A percentile compares a stretch with the other conserved stretches of the same genome.
phyloP scores from a whole-genome alignment of 2,113 vertebrate species.

The Rhinolophus ferrumequinum region DNA sequence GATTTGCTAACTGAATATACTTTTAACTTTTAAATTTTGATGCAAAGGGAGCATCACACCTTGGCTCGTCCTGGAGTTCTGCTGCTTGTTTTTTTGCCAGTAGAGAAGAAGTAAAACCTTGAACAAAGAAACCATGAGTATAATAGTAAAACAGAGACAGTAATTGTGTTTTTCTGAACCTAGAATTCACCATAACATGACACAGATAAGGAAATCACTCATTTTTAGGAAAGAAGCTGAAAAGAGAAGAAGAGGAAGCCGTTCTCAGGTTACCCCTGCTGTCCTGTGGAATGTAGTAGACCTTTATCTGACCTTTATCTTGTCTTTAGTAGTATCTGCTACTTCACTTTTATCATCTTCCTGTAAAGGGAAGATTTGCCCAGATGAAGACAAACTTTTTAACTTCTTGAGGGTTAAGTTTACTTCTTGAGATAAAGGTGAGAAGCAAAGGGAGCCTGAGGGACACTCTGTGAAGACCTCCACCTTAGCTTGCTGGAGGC shows the following conservation, averaged over 20 bases:
- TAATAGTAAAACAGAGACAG: neutral
- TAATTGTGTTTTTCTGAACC: neutral
- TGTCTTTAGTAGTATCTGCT: neutral
- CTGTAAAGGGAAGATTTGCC: neutral
- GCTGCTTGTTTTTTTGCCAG: neutral
- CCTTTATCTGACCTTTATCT: neutral
- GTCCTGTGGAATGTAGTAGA: neutral
- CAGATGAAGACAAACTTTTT: neutral
- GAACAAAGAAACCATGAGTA: neutral
- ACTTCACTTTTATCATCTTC: neutral
- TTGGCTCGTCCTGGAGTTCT: neutral
- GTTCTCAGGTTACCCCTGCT: neutral
- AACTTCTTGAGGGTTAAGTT: neutral
- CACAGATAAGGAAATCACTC: neutral
- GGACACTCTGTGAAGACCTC: accelerated
- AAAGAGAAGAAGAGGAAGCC: neutral
- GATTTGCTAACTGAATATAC: neutral
- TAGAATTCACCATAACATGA: neutral
- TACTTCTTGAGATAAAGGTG: neutral
- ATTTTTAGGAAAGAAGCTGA: neutral
- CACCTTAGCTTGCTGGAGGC: neutral
- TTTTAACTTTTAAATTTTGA: neutral
- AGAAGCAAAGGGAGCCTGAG: neutral
- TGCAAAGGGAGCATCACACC: neutral
- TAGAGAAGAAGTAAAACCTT: neutral